These are phyloP conservation scores for Dallia pectoralis DNA, from an alignment of 2,797 vertebrate genomes.

Conservation along the genomic window DNA sequence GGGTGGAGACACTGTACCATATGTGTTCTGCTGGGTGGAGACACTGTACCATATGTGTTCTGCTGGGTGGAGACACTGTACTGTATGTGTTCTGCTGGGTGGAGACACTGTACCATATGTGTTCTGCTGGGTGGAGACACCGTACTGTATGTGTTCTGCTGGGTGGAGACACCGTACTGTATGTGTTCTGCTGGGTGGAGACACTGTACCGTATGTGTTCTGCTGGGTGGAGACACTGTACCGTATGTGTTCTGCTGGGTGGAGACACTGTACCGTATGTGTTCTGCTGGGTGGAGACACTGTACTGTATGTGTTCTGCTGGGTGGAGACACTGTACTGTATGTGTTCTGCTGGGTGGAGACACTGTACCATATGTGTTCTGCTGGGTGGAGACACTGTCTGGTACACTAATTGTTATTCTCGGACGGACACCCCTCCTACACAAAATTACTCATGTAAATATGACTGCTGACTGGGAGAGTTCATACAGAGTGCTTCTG, in stretches of 20 bases:
- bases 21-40: constrained; percentile 29
- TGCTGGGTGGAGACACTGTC: constrained; percentile 26
- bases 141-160: constrained; percentile 38
- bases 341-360: constrained; percentile 22
- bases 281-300: constrained; percentile 23
- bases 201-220: constrained; percentile 32
- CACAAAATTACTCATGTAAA: constrained; percentile 24
- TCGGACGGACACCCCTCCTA: constrained; percentile 30
- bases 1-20: constrained; percentile 18
- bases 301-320: constrained; percentile 32
- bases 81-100: constrained; percentile 33
- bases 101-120: constrained; percentile 6
- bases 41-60: no score
- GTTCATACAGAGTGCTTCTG: constrained; percentile 22
- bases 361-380: constrained; percentile 36
- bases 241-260: no score
- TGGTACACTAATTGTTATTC: constrained; percentile 33
- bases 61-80: constrained; percentile 18
- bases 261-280: constrained; percentile 31
- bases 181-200: no score
- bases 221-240: constrained; percentile 25
- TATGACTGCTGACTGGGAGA: neutral
- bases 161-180: constrained; percentile 11
- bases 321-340: constrained; percentile 12
- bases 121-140: neutral